Conservation (phyloP, 2,113 vertebrate species). For the Corydoras maculifer region DNA sequence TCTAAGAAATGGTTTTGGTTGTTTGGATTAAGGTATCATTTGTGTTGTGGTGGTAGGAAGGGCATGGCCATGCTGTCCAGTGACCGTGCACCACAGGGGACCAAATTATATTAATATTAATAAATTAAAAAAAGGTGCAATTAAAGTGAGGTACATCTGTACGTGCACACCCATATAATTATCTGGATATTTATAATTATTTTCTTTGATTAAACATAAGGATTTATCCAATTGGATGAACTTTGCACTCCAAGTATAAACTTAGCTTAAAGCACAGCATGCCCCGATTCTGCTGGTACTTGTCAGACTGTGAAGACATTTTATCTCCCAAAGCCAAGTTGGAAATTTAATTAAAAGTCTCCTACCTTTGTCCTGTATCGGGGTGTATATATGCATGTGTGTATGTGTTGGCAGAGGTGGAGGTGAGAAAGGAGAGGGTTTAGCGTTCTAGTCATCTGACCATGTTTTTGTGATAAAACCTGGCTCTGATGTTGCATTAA, state of each 20-base stretch:
- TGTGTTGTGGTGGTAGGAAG: no score
- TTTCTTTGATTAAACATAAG: slow-evolving; percentile 27
- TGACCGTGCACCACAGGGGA: no score
- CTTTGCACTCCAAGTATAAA: slow-evolving; percentile 44
- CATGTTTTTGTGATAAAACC: slow-evolving; percentile 20
- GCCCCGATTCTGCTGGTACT: slow-evolving; percentile 39
- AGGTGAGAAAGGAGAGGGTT: neutral
- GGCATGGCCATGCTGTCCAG: no score
- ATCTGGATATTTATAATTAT: slow-evolving; percentile 51
- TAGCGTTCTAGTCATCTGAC: neutral
- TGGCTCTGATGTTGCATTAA: slow-evolving; percentile 20
- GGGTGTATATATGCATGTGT: neutral
- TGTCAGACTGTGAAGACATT: slow-evolving; percentile 54
- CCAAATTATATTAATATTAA: no score
- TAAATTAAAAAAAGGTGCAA: no score
- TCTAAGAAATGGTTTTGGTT: no score
- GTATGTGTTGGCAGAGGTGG: slow-evolving; percentile 4
- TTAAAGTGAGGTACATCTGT: no score
- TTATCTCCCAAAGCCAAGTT: slow-evolving; percentile 52
- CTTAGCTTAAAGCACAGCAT: slow-evolving; percentile 37
- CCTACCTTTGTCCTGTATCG: slow-evolving; percentile 33
- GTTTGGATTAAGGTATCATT: no score
- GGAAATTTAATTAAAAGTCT: slow-evolving; percentile 59
- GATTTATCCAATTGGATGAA: neutral
- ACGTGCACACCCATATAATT: no score